Base-by-base conservation (phyloP, 2,113 vertebrate genomes). In the Lycocorax pyrrhopterus region DNA sequence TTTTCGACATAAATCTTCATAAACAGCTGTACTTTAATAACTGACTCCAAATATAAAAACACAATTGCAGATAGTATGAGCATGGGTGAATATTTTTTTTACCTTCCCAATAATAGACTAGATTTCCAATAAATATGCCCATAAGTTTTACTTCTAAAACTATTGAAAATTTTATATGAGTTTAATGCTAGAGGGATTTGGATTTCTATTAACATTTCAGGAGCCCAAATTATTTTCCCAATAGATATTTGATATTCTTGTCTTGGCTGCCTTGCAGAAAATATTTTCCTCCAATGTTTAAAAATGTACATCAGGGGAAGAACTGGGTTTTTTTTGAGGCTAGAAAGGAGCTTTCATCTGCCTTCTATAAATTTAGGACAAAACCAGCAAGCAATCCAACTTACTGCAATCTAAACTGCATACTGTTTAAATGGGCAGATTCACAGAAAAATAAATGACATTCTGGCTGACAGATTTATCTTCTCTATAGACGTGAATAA, bases 121-220 rank as follows among this genome's bases (percentile, higher is more conserved):
- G 47, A 67, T 58, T 89, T 62, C 67, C 23, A 46, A 32, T 77
- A 80, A 84, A 44, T 23, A 52, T 29, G 17, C 8, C 78, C 14
- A 3, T 62, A 67, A 64, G 25, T 59, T 59, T 90, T 76, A 44
- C 43, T 78, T 81, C 37, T 86, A 63, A 88, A 93, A 88, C 22
- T 64, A 64, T 6, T 82, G 47, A 78, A 93, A 93, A 76, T 72
- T 74, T 86, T 52, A 58, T 78, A 35, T 58, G 21, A 67, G 22
- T 60, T 86, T 86, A 79, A 60, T 49, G 64, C 44, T 78, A 35
- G 37, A 74, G 49, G 18, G 23, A 78, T 81, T 93, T n/a, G 53
- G 52, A 25, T 81, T 90, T 81, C 47, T 64, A 84, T 84, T 78
- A 95, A 76, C 27, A 62, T 90, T 89, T 93, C 86, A 86, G 73